Evolutionary conservation across 1,140 invertebrate genomes (phyloP).

Genomic region (Charaxes varanes): DNA sequence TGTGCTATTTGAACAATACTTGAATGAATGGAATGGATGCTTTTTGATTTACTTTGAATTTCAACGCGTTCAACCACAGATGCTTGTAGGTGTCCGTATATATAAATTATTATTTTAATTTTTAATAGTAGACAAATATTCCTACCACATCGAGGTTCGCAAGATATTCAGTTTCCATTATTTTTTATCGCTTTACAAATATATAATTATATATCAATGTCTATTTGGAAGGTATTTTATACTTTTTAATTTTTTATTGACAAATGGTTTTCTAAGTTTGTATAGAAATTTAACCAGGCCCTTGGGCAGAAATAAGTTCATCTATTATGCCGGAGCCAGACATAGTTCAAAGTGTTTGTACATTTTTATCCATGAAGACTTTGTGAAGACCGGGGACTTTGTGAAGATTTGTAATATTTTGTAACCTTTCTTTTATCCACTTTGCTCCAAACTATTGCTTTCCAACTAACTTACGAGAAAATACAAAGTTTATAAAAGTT

Average conservation of each 20-base stretch:
- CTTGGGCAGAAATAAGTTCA: too few species aligned
- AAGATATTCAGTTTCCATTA: conserved; percentile 16
- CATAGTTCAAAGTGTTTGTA: too few species aligned
- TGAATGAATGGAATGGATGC: conserved; percentile 44
- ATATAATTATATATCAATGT: conserved; percentile 1
- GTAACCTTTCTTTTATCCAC: too few species aligned
- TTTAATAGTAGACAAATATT: conserved; percentile 21
- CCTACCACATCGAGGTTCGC: conserved; percentile 24
- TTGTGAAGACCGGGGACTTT: too few species aligned
- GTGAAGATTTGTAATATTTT: too few species aligned
- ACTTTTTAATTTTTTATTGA: conserved; percentile 13
- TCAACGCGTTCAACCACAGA: conserved; percentile 33
- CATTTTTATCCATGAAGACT: too few species aligned
- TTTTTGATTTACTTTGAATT: too few species aligned
- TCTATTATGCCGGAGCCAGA: too few species aligned
- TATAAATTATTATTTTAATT: conserved; percentile 6
- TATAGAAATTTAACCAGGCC: too few species aligned
- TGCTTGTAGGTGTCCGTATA: not conserved
- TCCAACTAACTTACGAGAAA: too few species aligned
- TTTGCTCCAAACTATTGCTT: too few species aligned
- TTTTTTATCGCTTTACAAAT: conserved; percentile 5
- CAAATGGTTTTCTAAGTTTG: conserved; percentile 10
- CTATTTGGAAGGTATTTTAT: conserved; percentile 4
- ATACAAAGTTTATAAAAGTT: too few species aligned
- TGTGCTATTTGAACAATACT: conserved; percentile 20